Evolutionary conservation across 2,113 vertebrate species (phyloP), one percentile per base, ranked within the genome.

Genomic region (Azemiops feae): DNA sequence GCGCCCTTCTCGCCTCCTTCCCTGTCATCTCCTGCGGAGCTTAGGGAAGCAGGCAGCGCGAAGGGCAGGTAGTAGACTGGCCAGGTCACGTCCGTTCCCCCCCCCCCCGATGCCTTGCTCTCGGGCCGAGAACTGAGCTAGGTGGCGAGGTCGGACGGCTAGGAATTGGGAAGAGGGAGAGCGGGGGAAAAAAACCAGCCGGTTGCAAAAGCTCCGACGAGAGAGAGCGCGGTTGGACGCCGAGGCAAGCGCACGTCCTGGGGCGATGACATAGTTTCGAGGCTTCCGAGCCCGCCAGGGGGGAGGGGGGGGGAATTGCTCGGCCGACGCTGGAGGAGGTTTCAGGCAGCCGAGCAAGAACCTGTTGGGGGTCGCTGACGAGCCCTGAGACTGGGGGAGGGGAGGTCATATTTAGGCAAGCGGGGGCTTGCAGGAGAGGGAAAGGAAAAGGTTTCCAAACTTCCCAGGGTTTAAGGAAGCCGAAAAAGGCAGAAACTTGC

Each of bases 11-110:
- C n/a, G 23, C 5, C 54, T 2, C 58, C 58, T 39, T 2, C 39
- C 39, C 58, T 20, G 50, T n/a, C 92, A 74, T n/a, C 43, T 87
- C 27, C 54, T 2, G 60, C 45, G n/a, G 39, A 30, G 92, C 34
- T 23, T 1, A 22, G 12, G 12, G 86, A 12, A 55, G 30, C 12
- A 34, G 25, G 23, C 4, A 20, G 88, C 91, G 43, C 89, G 9
- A 4, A 92, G 89, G 55, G 93, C 94, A 94, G 93, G 95, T 94
- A 57, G 88, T 54, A 85, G 74, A 85, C 23, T 0, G 91, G 57
- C 8, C n/a, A 20, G 45, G 85, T 47, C 34, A 12, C 58, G 1
- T 27, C 39, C 54, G 47, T 50, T 50, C 47, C 47, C 47, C 47
- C 47, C 8, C 47, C 7, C 18, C 20, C 8, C 16, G 47, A 16